phyloP scores from a whole-genome alignment of 37 sponge, comb jelly and placozoan species.

The Trichoplax adhaerens region DNA sequence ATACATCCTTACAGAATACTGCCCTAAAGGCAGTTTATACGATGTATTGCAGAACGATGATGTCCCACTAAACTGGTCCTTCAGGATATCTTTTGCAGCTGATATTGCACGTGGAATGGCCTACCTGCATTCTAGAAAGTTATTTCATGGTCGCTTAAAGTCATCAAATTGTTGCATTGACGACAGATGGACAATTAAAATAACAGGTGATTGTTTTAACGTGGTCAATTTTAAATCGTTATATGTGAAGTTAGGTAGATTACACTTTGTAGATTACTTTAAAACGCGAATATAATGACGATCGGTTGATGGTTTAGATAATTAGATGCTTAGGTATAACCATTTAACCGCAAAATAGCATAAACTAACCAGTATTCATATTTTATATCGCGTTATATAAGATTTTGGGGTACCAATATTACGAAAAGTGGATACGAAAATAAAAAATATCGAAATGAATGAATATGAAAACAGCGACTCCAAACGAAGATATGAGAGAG shows the following conservation, averaged over 20 bases:
- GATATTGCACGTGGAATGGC: slow-evolving; percentile 73
- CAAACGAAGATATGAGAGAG: background rate
- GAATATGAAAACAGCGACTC: no score
- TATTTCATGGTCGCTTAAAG: slow-evolving; percentile 55
- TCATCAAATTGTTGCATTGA: slow-evolving; percentile 80
- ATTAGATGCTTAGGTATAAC: no score
- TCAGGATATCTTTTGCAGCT: slow-evolving; percentile 65
- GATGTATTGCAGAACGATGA: slow-evolving; percentile 84
- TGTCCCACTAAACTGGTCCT: slow-evolving; percentile 80
- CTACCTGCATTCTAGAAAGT: slow-evolving; percentile 44
- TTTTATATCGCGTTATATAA: background rate
- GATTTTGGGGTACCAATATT: no score
- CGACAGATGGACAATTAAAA: slow-evolving; percentile 76
- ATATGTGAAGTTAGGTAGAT: background rate
- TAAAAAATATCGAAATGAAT: no score
- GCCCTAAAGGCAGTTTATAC: slow-evolving; percentile 78
- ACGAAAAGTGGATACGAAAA: no score
- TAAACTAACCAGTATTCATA: background rate
- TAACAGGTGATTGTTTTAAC: slow-evolving; percentile 35
- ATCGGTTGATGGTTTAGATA: background rate
- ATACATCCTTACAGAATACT: slow-evolving; percentile 68
- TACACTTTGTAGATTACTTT: background rate
- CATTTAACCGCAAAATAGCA: no score
- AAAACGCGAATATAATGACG: background rate
- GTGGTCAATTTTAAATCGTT: no score